These are phyloP conservation scores for Scomber colias DNA, from an alignment of 2,113 vertebrate species.

Conservation along the genomic window DNA sequence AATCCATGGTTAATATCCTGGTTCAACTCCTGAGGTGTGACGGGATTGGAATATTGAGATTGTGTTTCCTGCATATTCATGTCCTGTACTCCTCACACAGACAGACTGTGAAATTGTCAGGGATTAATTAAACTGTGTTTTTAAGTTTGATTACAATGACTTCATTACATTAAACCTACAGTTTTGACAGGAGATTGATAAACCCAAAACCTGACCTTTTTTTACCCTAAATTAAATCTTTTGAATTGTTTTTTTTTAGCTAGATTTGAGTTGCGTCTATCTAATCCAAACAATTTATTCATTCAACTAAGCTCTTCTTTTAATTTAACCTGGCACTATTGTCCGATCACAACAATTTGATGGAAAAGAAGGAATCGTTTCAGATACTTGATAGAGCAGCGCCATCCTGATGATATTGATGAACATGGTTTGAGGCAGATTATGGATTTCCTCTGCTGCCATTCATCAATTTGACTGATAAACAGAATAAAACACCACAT, in stretches of 20 bases:
- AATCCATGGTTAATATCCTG: slow-evolving; percentile 1
- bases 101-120: not conserved
- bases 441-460: slow-evolving; percentile 28
- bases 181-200: not conserved
- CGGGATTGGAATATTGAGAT: slow-evolving; percentile 23
- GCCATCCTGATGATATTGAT: slow-evolving; percentile 20
- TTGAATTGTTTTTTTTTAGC: too few species aligned
- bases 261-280: not conserved
- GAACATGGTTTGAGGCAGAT: slow-evolving; percentile 14
- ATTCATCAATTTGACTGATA: slow-evolving; percentile 13
- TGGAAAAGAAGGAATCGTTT: not conserved
- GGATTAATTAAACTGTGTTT: not conserved
- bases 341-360: not conserved
- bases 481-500: not conserved
- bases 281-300: not conserved
- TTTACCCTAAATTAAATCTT: too few species aligned
- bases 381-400: slow-evolving; percentile 1
- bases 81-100: not conserved
- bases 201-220: too few species aligned
- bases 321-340: not conserved
- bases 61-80: not conserved
- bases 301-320: too few species aligned
- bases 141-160: not conserved
- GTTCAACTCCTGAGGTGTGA: slow-evolving; percentile 8
- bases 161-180: not conserved